Evolutionary conservation across 2,888 invertebrate genomes (phyloP), one percentile per base, ranked within the genome.

Genomic region (Ischnura elegans): DNA sequence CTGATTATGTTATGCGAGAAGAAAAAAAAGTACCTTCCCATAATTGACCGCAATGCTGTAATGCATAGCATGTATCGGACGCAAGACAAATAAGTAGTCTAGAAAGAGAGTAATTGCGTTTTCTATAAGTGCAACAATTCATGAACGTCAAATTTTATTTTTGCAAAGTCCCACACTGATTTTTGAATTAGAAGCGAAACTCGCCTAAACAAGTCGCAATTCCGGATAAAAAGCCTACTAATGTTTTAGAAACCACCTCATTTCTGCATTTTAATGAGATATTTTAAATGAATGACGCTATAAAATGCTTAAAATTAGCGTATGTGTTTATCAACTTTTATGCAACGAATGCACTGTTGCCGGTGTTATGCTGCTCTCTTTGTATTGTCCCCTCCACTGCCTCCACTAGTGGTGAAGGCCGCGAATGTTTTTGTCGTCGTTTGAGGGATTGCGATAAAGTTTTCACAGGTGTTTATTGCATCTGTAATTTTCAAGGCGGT

Each of bases 161-260:
- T 90, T 43, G 42, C 42, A 43, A 61, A 43, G 43, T 43, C 90
- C 90, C 42, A 61, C 61, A 43, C 90, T 90, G 90, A 90, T 90
- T 90, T 61, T 90, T 90, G 61, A 90, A 90, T 66, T 61, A 76
- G 76, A 25, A 76, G 36, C 13, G n/a, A 61, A 6, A 3, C 21
- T 5, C 61, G 10, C 2, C 8, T 76, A 36, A 36, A 76, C 13
- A 76, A 13, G 13, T 36, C 8, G 0, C 8, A 76, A 76, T 76
- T 29, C 3, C n/a, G 4, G 4, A 61, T n/a, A 61, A 61, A 0
- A 3, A 6, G 8, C 8, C 51, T 19, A 47, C 55, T 61, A 3
- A 21, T 4, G 2, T 25, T 3, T 19, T 25, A 6, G 25, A 21
- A 61, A 25, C 19, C 21, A 61, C 19, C 3, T 25, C n/a, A 16